Evolutionary conservation across 2,888 invertebrate genomes (phyloP), one percentile per base, ranked within the genome.

Genomic region (Melieria crassipennis): DNA sequence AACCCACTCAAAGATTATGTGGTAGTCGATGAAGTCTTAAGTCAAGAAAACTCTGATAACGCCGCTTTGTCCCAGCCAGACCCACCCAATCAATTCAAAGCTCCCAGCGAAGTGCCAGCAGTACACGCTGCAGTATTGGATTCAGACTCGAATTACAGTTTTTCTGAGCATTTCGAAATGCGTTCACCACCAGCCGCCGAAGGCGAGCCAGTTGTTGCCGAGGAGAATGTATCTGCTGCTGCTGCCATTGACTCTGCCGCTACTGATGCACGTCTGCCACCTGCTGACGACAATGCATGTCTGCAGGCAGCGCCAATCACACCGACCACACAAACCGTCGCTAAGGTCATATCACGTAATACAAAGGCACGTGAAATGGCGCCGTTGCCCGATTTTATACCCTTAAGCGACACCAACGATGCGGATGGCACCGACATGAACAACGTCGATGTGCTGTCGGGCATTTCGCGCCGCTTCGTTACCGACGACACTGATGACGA

Each of bases 101-200:
- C 61, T 5, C 76, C 77, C 2, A 70, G 65, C 43, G 74, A 73
- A 58, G 65, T 74, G 11, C 45, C 69, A 62, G 62, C 60, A 50
- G 42, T 63, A 9, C 30, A 50, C 11, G 4, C 9, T 46, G 3
- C 69, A 5, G 30, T 9, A n/a, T 70, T 81, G 13, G 87, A 86
- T 69, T 85, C 86, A 0, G 87, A 87, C 72, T 86, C 86, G 0
- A 86, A 87, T 73, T 87, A 86, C 69, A 86, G 86, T 69, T 86
- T 86, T 67, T 86, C 87, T 2, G 87, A 87, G 65, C 87, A 85
- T 72, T 86, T 85, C 68, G 83, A 82, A 73, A 52, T 78, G 57
- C 75, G 79, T 3, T 74, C 79, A 9, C 77, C 77, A 45, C 77
- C 78, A 4, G 70, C 74, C 6, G 52, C 50, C 45, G 55, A 63